Conservation (phyloP, 2,113 vertebrate species). For the Cyanistes caeruleus region DNA sequence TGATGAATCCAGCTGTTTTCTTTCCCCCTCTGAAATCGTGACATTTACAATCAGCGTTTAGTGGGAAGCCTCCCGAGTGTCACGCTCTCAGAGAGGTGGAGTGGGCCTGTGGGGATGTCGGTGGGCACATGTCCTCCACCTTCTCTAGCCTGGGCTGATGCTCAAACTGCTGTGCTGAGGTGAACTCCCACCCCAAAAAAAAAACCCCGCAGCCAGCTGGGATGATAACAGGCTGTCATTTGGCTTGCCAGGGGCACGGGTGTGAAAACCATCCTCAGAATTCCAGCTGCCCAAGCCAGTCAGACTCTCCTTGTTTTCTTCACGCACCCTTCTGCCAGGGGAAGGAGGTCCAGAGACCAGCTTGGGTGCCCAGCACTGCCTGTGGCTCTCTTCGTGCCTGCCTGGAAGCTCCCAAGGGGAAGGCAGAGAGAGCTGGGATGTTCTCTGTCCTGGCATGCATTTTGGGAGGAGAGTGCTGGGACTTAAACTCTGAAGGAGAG, state of each 20-base stretch:
- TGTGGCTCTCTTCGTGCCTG: not conserved
- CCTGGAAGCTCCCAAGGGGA: not conserved
- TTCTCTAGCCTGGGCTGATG: not conserved
- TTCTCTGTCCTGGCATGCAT: not conserved
- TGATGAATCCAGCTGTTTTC: slow-evolving; percentile 48
- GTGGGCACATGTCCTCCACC: not conserved
- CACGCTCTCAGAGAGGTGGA: accelerated
- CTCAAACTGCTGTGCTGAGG: not conserved
- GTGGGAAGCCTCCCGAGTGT: not conserved
- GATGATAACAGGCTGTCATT: not conserved
- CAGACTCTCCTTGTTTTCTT: not conserved
- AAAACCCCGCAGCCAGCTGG: not conserved
- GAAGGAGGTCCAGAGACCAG: not conserved
- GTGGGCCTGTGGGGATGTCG: not conserved
- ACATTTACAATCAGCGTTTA: slow-evolving; percentile 10
- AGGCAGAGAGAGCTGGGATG: not conserved
- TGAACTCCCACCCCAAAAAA: not conserved
- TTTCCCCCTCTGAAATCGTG: slow-evolving; percentile 28
- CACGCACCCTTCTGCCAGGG: not conserved
- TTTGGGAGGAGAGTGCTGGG: not conserved
- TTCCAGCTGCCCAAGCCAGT: not conserved
- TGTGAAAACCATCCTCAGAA: not conserved
- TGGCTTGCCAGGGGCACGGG: not conserved
- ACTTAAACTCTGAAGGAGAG: not conserved
- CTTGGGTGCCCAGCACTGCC: not conserved